A percentile compares a stretch with the other conserved stretches of the same genome.
Conservation (phyloP, 1,140 invertebrate species). For the Zaprionus ornatus region DNA sequence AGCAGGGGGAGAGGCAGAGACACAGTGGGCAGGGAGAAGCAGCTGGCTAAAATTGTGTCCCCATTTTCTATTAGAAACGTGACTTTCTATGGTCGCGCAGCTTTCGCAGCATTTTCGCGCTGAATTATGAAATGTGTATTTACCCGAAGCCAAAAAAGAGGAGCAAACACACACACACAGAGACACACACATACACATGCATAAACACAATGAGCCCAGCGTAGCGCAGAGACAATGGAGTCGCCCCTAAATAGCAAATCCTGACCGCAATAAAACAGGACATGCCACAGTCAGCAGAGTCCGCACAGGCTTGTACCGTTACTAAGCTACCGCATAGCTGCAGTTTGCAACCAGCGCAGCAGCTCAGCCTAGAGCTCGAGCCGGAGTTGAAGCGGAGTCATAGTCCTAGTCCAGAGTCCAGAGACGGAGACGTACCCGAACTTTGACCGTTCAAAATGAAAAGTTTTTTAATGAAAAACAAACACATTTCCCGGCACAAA, state of each 20-base stretch:
- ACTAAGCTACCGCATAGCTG: slow-evolving; percentile 29
- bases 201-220: neutral
- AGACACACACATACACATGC: slow-evolving; percentile 9
- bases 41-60: slow-evolving; percentile 4
- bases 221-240: slow-evolving; percentile 9
- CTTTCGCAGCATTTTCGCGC: slow-evolving; percentile 31
- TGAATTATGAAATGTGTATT: slow-evolving; percentile 79
- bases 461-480: slow-evolving; percentile 81
- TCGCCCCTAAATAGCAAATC: slow-evolving; percentile 58
- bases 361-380: neutral
- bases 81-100: slow-evolving; percentile 63
- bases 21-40: neutral
- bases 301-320: neutral
- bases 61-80: slow-evolving; percentile 70
- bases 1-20: neutral
- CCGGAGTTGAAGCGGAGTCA: slow-evolving; percentile 12
- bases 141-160: slow-evolving; percentile 25
- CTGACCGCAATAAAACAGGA: slow-evolving; percentile 79
- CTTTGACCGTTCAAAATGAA: slow-evolving; percentile 71
- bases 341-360: neutral
- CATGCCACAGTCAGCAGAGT: slow-evolving; percentile 40
- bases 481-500: slow-evolving; percentile 64
- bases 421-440: slow-evolving; percentile 40
- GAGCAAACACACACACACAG: neutral
- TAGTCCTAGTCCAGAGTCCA: neutral